Percentiles rank a stretch among this genome's conserved stretches.
Conservation (phyloP, 2,113 vertebrate genomes). For the Eurystomus gularis region DNA sequence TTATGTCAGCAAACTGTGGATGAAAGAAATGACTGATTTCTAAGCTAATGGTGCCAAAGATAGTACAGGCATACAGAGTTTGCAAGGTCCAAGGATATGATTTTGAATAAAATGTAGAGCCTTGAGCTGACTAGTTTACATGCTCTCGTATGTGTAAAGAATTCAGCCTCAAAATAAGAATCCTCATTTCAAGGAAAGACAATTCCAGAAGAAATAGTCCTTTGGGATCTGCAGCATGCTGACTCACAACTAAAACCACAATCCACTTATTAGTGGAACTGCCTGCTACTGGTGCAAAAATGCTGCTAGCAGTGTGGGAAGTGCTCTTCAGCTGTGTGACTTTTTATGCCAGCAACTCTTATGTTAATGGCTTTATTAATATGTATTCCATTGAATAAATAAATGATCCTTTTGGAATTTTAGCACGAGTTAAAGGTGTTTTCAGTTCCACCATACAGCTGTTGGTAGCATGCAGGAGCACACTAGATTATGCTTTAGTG, state of each 20-base stretch:
- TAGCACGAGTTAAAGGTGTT: neutral
- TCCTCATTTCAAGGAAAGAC: neutral
- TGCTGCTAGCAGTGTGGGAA: neutral
- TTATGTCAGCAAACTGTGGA: neutral
- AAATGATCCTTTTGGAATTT: neutral
- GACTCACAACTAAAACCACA: neutral
- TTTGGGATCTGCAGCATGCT: neutral
- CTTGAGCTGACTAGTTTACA: neutral
- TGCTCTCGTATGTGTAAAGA: neutral
- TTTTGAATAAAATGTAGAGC: neutral
- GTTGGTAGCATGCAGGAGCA: neutral
- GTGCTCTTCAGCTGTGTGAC: neutral
- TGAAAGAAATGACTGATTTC: conserved; percentile 4
- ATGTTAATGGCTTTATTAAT: neutral
- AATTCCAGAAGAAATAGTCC: neutral
- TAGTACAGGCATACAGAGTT: neutral
- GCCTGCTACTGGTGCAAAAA: neutral
- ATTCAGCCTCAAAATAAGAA: neutral
- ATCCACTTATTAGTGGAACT: neutral
- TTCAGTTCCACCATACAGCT: neutral
- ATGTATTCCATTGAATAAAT: neutral
- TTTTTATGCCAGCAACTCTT: neutral
- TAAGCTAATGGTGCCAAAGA: neutral
- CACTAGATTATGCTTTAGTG: neutral
- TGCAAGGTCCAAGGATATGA: neutral